Base-by-base conservation (phyloP, 2,797 vertebrate species). In the Cryptoprocta ferox region DNA sequence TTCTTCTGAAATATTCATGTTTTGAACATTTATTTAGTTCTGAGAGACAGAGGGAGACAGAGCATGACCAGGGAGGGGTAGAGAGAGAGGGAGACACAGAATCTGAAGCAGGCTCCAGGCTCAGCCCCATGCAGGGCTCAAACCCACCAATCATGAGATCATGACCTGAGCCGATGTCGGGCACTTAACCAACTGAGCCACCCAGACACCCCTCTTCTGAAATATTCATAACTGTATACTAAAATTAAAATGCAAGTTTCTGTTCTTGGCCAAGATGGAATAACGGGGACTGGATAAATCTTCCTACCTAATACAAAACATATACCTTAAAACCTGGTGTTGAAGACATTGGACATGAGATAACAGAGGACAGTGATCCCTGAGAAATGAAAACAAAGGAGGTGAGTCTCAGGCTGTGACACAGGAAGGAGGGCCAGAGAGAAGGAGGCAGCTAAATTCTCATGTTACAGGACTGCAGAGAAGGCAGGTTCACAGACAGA, bases 361-460 rank as follows among this genome's bases (percentile, higher is more conserved):
- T 21, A 82, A 28, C 1, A 2, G 28, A 45, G 11, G 50, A 21
- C 28, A 18, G 16, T 61, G n/a, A 71, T 50, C 6, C 4, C 14
- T 50, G 39, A 59, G 53, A 71, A 76, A 48, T 26, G 50, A 26
- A 61, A 42, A 59, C 37, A 32, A 8, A 32, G 14, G 37, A 18
- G 12, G 3, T 1, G 1, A 8, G 16, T 11, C 48, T 32, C 35
- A 13, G 28, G 0, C 28, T 19, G 3, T 3, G 50, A 53, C 35
- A 28, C 21, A 32, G 9, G 2, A 11, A 78, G 2, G 15, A 28
- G 5, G 3, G 10, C 11, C 13, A 0, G 18, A 8, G 28, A 81
- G 15, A 90, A 19, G 16, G 16, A 3, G 3, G 3, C 0, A 0
- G 3, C 3, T 30, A 16, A 18, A 32, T 21, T 37, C 10, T 61